A percentile compares a stretch with the other conserved stretches of the same genome.
Evolutionary conservation across 2,113 vertebrate genomes (phyloP).

Genomic region (Puntigrus tetrazona): DNA sequence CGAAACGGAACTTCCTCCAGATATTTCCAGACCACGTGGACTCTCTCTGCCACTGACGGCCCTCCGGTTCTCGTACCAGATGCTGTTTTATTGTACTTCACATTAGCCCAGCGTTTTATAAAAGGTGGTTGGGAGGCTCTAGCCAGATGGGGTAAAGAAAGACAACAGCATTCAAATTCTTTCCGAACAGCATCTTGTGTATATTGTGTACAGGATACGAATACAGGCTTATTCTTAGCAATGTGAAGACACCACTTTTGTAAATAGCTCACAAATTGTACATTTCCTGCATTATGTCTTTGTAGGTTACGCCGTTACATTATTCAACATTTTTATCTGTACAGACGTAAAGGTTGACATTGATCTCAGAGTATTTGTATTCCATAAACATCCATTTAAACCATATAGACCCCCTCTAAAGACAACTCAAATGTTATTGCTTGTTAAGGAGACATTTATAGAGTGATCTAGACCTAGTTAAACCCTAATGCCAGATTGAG

Average conservation of each 20-base stretch:
- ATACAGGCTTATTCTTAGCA: conserved; percentile 67
- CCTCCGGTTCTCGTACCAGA: conserved; percentile 57
- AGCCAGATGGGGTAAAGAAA: conserved; percentile 50
- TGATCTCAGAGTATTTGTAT: conserved; percentile 33
- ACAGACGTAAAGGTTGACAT: conserved; percentile 43
- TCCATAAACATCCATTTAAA: conserved; percentile 23
- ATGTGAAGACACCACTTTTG: conserved; percentile 66
- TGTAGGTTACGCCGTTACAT: conserved; percentile 41
- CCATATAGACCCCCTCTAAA: conserved; percentile 21
- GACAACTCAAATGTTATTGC: conserved; percentile 42
- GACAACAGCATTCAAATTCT: conserved; percentile 56
- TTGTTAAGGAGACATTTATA: conserved; percentile 51
- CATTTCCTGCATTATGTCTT: conserved; percentile 50
- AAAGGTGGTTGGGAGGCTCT: conserved; percentile 60
- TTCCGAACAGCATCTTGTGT: conserved; percentile 69
- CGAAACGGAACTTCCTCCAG: conserved; percentile 39
- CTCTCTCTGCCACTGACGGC: conserved; percentile 48
- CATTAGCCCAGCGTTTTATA: conserved; percentile 62
- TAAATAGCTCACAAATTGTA: conserved; percentile 65
- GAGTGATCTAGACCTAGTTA: conserved; percentile 47
- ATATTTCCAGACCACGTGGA: conserved; percentile 58
- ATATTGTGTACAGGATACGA: conserved; percentile 75
- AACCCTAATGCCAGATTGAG: conserved; percentile 19
- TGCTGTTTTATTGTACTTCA: conserved; percentile 66
- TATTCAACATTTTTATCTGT: conserved; percentile 48